Conservation (phyloP, 1,140 invertebrate species). For the Pseudomyrmex gracilis region DNA sequence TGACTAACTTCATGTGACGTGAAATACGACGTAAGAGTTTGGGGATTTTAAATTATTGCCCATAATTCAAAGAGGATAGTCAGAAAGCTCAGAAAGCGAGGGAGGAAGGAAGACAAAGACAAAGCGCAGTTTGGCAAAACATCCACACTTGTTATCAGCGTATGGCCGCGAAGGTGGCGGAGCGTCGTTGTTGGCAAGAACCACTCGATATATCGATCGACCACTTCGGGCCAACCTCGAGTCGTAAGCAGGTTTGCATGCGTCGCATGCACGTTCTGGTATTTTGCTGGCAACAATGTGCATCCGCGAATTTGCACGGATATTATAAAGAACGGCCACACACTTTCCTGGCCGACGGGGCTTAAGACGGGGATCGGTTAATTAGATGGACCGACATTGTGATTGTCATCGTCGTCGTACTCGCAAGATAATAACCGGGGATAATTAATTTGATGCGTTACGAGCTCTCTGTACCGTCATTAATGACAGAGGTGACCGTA, state of each 20-base stretch:
- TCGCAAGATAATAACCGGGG: conserved; percentile 51
- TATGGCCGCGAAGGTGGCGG: conserved; percentile 76
- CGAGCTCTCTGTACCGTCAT: conserved; percentile 40
- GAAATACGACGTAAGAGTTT: conserved; percentile 21
- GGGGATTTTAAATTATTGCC: conserved; percentile 76
- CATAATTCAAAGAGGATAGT: conserved; percentile 71
- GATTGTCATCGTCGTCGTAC: conserved; percentile 1
- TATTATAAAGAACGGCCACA: conserved; percentile 53
- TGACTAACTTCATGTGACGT: not conserved
- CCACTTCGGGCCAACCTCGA: conserved; percentile 60
- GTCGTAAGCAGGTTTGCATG: conserved; percentile 56
- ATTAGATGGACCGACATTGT: conserved; percentile 28
- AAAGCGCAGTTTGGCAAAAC: conserved; percentile 76
- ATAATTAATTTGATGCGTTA: conserved; percentile 61
- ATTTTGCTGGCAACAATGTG: conserved; percentile 56
- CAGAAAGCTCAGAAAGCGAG: conserved; percentile 50
- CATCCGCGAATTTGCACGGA: conserved; percentile 61
- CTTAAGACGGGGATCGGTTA: conserved; percentile 51
- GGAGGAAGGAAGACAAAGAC: conserved; percentile 54
- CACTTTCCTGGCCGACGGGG: conserved; percentile 50
- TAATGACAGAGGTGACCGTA: conserved; percentile 57
- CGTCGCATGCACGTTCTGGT: conserved; percentile 52
- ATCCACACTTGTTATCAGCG: conserved; percentile 77
- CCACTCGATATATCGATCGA: conserved; percentile 82
- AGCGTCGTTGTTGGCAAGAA: conserved; percentile 69